Percentiles rank a stretch among this genome's conserved stretches.
phyloP scores from a whole-genome alignment of 2,797 vertebrate genomes.

The Melopsittacus undulatus region DNA sequence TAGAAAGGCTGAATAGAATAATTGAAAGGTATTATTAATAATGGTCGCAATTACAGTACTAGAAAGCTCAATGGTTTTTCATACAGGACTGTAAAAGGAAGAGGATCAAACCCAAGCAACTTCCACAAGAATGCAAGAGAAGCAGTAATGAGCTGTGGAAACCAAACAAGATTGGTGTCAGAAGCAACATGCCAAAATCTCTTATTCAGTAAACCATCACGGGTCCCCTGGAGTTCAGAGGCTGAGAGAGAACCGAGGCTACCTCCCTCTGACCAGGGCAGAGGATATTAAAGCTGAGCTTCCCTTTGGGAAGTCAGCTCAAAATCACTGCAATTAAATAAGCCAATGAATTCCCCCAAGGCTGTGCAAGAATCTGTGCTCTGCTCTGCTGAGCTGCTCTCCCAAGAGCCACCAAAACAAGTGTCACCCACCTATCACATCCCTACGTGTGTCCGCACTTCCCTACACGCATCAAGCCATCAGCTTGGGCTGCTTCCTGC shows the following conservation, averaged over 20 bases:
- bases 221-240: not conserved
- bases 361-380: not conserved
- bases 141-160: not conserved
- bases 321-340: not conserved
- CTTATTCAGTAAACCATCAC: not conserved
- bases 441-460: not conserved
- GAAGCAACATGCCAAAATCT: not conserved
- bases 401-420: not conserved
- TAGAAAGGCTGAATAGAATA: not conserved
- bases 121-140: not conserved
- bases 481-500: not conserved
- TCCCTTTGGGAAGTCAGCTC: not conserved
- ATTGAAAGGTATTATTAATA: conserved; percentile 13
- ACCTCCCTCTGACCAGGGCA: not conserved
- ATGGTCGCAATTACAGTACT: not conserved
- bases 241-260: not conserved
- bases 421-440: not conserved
- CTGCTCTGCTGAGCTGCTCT: not conserved
- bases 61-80: not conserved
- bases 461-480: fast-evolving
- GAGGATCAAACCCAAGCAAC: not conserved
- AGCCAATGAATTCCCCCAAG: not conserved
- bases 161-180: not conserved
- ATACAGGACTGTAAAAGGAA: not conserved
- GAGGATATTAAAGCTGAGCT: conserved; percentile 21